Conservation (phyloP, 2,888 invertebrate genomes). For the Villa cingulata region DNA sequence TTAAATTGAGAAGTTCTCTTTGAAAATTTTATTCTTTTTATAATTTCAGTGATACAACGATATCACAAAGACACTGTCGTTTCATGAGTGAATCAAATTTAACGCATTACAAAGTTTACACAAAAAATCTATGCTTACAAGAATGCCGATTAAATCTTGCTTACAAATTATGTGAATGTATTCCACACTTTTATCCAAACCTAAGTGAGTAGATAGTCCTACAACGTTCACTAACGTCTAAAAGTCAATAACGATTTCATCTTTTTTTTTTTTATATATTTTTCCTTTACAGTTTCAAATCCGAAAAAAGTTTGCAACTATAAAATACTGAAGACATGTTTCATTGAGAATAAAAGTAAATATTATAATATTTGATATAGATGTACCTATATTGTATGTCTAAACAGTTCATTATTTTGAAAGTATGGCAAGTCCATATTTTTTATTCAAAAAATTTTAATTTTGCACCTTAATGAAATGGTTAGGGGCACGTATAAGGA, state of each 20-base stretch:
- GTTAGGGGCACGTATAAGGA: too few species aligned
- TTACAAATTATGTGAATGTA: slow-evolving; percentile 28
- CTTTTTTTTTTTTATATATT: neutral
- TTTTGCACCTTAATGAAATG: too few species aligned
- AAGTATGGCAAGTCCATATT: too few species aligned
- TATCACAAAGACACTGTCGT: slow-evolving; percentile 30
- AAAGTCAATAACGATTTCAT: too few species aligned
- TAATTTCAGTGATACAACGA: slow-evolving; percentile 21
- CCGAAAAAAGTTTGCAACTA: slow-evolving; percentile 13
- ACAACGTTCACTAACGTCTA: neutral
- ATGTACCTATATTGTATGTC: too few species aligned
- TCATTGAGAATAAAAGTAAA: slow-evolving; percentile 23
- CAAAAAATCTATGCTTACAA: slow-evolving; percentile 29
- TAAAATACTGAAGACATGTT: slow-evolving; percentile 21
- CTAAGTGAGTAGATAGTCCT: slow-evolving; percentile 16
- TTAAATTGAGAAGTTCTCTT: neutral
- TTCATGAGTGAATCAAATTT: slow-evolving; percentile 32
- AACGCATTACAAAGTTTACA: slow-evolving; percentile 30
- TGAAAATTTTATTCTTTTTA: neutral
- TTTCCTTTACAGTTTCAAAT: slow-evolving; percentile 18
- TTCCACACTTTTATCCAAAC: slow-evolving; percentile 36
- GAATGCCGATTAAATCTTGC: slow-evolving; percentile 33
- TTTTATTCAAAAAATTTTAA: too few species aligned
- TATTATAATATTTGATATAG: neutral
- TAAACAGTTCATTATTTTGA: too few species aligned